Evolutionary conservation across 2,888 invertebrate species (phyloP), one percentile per base, ranked within the genome.

Genomic region (Agrotis segetum): DNA sequence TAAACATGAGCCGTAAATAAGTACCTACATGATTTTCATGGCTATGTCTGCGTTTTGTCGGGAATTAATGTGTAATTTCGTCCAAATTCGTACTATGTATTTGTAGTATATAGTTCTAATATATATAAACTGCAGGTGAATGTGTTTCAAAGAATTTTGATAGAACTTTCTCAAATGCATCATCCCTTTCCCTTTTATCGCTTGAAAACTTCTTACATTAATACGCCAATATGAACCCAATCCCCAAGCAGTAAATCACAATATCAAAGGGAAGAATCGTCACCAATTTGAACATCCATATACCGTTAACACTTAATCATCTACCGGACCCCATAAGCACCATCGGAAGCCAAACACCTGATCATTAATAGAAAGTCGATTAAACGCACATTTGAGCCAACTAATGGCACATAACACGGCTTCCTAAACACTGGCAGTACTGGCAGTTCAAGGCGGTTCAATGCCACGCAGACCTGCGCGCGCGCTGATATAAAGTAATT

Each of bases 391-490:
- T 66, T 81, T 68, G 67, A 72, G 56, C 7, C 71, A 58, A n/a
- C 55, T 82, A 80, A 80, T 82, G 58, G 61, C 64, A 78, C 66
- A 68, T 71, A 68, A 63, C 58, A 60, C 29, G 14, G 29, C 79
- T 79, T 80, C 79, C 74, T 69, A 73, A 81, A 79, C 68, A 63
- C 44, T 60, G 50, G 47, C 56, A 19, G 52, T 29, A 62, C 49
- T 55, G 44, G 46, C 59, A 52, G 77, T 84, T 84, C 74, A 69
- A 60, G 68, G 64, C 69, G 69, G 87, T 88, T 90, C 90, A 90
- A 86, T 90, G 90, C 85, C 90, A 85, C 81, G 73, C 71, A 73
- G 84, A 80, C 70, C 62, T 68, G 75, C 63, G 77, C 65, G 75
- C 74, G 70, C 79, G 82, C 74, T 68, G 82, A 73, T 86, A 73